Base-by-base conservation (phyloP, 2,113 vertebrate species). In the Philantomba maxwellii region DNA sequence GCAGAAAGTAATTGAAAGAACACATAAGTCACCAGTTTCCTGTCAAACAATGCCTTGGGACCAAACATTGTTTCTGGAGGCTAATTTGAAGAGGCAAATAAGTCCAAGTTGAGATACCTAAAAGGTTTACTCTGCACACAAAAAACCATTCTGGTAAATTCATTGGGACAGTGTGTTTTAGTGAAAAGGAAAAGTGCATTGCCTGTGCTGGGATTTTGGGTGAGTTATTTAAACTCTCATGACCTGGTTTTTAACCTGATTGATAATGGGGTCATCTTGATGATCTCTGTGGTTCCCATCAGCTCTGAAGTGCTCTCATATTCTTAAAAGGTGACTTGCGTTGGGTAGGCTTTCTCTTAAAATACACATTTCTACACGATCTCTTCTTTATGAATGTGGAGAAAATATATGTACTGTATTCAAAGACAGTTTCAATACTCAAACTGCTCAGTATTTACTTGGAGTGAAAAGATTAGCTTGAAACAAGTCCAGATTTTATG, bases 361-460 rank as follows among this genome's bases (percentile, higher is more conserved):
- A 6, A 12, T n/a, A 51, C 58, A 49, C 16, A 51, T 39, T 92
- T 94, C 58, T 62, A 7, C 2, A 2, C 11, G 62, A 60, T 70
- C 80, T 36, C 39, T 89, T 91, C 30, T 94, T 93, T 83, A 36
- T 87, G 28, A 84, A 70, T 15, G 21, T 83, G 33, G 57, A 86
- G 9, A 83, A 93, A 55, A 95, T 47, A 39, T 33, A 58, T 30
- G 26, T 55, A 53, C 39, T 96, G 57, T 30, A 53, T 80, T 97
- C 45, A 73, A 77, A 96, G 84, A 85, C 55, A 97, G 62, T 96
- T 97, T 98, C 87, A 95, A 89, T 93, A 83, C 64, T 93, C 36
- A 26, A 93, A 95, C 86, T 97, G 92, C 93, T 98, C 89, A 97
- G 75, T 97, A 97, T 88, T 97, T 91, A 51, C 51, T 39, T 57